Conservation (phyloP, 2,888 invertebrate species). For the Melitaea athalia region DNA sequence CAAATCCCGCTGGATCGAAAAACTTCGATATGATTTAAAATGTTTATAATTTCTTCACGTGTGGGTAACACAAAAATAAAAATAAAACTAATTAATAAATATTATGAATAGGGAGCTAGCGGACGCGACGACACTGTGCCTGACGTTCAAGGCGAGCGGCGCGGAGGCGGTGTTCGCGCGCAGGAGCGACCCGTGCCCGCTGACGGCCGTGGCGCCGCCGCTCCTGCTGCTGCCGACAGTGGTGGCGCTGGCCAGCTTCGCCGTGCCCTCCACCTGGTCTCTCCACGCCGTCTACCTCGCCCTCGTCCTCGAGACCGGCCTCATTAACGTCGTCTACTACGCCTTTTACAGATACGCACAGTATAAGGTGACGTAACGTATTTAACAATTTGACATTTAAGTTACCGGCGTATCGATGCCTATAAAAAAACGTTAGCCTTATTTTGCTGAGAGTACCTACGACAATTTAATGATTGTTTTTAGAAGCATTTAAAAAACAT, state of each 20-base stretch:
- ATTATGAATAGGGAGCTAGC: conserved; percentile 65
- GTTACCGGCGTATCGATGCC: too few relatives aligned
- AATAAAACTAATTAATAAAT: too few relatives aligned
- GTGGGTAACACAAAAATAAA: too few relatives aligned
- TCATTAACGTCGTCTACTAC: conserved; percentile 66
- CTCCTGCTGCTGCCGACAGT: conserved; percentile 73
- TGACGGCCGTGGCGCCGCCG: conserved; percentile 67
- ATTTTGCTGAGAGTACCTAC: too few relatives aligned
- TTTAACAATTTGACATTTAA: neutral
- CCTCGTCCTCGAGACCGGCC: conserved; percentile 62
- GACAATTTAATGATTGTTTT: too few relatives aligned
- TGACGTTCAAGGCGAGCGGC: conserved; percentile 65
- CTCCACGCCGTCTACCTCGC: conserved; percentile 65
- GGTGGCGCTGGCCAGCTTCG: conserved; percentile 61
- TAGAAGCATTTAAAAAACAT: too few relatives aligned
- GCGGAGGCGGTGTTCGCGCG: conserved; percentile 63
- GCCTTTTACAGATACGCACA: conserved; percentile 61
- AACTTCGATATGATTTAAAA: too few relatives aligned
- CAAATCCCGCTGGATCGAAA: too few relatives aligned
- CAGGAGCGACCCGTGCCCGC: conserved; percentile 64
- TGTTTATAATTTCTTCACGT: too few relatives aligned
- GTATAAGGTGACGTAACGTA: conserved; percentile 55
- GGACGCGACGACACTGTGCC: conserved; percentile 68
- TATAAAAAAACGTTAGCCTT: too few relatives aligned
- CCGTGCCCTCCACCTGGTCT: conserved; percentile 62